Base-by-base conservation (phyloP, 2,113 vertebrate genomes). In the Okapia johnstoni region DNA sequence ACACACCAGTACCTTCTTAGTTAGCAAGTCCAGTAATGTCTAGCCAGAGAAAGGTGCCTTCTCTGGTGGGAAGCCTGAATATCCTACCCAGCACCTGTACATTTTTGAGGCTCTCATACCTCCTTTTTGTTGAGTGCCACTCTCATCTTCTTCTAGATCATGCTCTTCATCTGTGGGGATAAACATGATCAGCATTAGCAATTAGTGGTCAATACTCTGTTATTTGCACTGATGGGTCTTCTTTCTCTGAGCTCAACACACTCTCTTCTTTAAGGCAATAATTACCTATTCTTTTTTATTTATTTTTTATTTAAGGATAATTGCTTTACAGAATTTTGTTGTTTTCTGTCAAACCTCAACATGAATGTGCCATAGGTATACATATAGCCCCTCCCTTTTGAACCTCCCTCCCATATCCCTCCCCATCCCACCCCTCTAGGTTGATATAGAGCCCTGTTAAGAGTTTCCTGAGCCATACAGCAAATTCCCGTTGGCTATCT, bases 101-200 rank as follows among this genome's bases (percentile, higher is more conserved):
- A 10, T 33, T 30, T 30, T 2, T 3, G 28, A 43, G 36, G 60
- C 36, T 80, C 48, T 92, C 90, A 58, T 98, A 99, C 99, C 98
- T 0, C 19, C 92, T 85, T 50, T 84, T 15, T 14, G 80, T 13
- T 0, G 12, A 6, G 30, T 83, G 43, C 88, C 40, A 0, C 1
- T 10, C 4, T 85, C 96, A 17, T 97, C 83, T 0, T 26, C 77
- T 87, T 98, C 97, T 0, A 61, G 61, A 1, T 93, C 96, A 58
- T 5, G 76, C n/a, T 98, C 99, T 79, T 99, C 98, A 50, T 99
- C 99, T 99, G 92, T 16, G 50, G 60, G 57, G 33, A 88, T 3
- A 88, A 95, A 94, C 92, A 79, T 2, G 3, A 36, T 87, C 55
- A 58, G 40, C 43, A 28, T 97, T 95, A 96, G 95, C 7, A 23